Evolutionary conservation across 2,113 vertebrate species (phyloP).

Genomic region (Dipodomys merriami): DNA sequence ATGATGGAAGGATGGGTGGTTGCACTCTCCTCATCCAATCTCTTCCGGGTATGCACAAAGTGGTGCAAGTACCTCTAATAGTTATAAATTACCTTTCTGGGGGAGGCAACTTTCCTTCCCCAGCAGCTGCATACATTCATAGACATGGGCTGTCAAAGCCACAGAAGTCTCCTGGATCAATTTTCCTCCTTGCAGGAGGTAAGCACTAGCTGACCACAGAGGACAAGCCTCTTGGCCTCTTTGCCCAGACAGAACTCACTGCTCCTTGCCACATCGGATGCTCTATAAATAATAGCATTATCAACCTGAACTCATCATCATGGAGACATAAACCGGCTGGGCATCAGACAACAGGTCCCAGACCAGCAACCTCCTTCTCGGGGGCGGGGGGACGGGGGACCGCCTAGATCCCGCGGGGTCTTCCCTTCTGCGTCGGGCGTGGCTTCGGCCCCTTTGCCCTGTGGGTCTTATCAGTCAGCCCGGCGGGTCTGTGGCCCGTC

Average conservation of each 20-base stretch:
- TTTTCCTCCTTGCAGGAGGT: slow-evolving; percentile 47
- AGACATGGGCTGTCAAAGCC: slow-evolving; percentile 55
- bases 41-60: slow-evolving; percentile 9
- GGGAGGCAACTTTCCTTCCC: not conserved
- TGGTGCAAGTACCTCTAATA: not conserved
- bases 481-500: slow-evolving; percentile 60
- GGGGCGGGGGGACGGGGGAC: not conserved
- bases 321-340: not conserved
- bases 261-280: not conserved
- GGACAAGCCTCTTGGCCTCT: slow-evolving; percentile 51
- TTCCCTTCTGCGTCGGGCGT: not conserved
- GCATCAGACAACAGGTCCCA: slow-evolving; percentile 14
- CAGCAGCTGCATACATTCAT: slow-evolving; percentile 55
- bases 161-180: slow-evolving; percentile 48
- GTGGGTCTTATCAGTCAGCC: not conserved
- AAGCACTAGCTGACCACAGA: slow-evolving; percentile 56
- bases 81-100: slow-evolving; percentile 19
- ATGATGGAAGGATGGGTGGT: not conserved
- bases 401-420: not conserved
- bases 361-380: slow-evolving; percentile 31
- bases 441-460: not conserved
- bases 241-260: slow-evolving; percentile 28
- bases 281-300: slow-evolving; percentile 63
- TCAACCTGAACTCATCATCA: slow-evolving; percentile 64
- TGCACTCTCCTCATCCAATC: not conserved